Base-by-base conservation (phyloP, 2,888 invertebrate species). In the Melieria omissa region DNA sequence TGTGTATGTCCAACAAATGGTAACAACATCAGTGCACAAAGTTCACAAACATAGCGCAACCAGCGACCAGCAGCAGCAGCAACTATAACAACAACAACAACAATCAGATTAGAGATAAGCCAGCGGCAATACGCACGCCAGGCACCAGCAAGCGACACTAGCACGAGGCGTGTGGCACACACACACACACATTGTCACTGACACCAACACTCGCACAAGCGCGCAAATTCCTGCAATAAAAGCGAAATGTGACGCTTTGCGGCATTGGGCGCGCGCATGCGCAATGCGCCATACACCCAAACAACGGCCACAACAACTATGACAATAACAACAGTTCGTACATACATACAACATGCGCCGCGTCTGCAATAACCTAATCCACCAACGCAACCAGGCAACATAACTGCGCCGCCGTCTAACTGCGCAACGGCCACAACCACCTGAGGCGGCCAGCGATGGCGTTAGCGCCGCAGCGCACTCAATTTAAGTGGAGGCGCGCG, bases 371-470 rank as follows among this genome's bases (percentile, higher is more conserved):
- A 12, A 44, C 14, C 67, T 52, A 60, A 60, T 60, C 67, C 67
- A 42, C 67, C 67, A 67, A 67, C 67, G 60, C 67, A 60, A 49
- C 46, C 12, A 49, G 14, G 55, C 62, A 54, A 55, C 52, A 55
- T 62, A 63, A 61, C 62, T 69, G 62, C 49, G 52, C 41, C 49
- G 52, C 41, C 58, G 12, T 45, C 29, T 4, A 52, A 60, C 29
- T 29, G 29, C 29, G 29, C 29, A 29, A 29, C 29, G 29, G 29
- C 29, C 29, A 9, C 10, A 10, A 47, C 3, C 69, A 63, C 69
- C 62, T 63, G 62, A 47, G 52, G 46, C 69, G 60, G 58, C 58
- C 29, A 55, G 45, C 8, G 45, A 60, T 3, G 29, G 29, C 29
- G 29, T 29, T 29, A 29, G 29, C 29, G 29, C 29, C 29, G 10